A percentile compares a stretch with the other conserved stretches of the same genome.
Evolutionary conservation across 1,140 invertebrate species (phyloP).

Genomic region (Brachionus koreanus): DNA sequence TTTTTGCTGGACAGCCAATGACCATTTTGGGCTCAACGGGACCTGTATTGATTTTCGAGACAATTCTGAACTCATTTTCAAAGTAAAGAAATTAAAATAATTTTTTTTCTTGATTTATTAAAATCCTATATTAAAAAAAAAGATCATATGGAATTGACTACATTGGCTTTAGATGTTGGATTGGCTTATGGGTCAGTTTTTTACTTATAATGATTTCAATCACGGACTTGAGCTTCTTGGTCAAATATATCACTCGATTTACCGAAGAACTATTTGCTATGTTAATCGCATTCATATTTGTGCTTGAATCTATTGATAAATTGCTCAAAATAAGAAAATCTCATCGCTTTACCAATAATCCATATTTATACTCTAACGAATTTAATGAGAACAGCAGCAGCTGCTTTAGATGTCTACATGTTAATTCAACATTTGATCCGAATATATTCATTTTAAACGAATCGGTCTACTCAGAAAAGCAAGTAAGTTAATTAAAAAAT

Average conservation of each 20-base stretch:
- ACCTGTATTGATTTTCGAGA: conserved; percentile 95
- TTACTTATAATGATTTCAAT: conserved; percentile 85
- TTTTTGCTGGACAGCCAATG: conserved; percentile 94
- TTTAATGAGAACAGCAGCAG: not conserved
- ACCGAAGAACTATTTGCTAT: conserved; percentile 95
- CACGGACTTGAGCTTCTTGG: conserved; percentile 89
- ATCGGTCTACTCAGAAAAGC: not conserved
- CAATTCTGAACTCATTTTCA: conserved; percentile 91
- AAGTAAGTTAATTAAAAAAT: not conserved
- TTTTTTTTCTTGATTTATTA: not conserved
- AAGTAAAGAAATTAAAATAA: too few relatives aligned
- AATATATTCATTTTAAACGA: not conserved
- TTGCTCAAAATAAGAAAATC: conserved; percentile 47
- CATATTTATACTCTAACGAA: not conserved
- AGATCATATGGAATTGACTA: conserved; percentile 75
- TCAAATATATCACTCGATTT: conserved; percentile 89
- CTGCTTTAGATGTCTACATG: not conserved
- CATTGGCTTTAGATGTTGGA: conserved; percentile 85
- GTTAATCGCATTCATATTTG: conserved; percentile 96
- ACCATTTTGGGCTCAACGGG: conserved; percentile 96
- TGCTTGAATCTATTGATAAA: conserved; percentile 80
- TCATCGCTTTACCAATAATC: not conserved
- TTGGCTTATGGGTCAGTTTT: conserved; percentile 86
- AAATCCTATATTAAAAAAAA: conserved; percentile 31
- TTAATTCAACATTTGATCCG: not conserved